A percentile compares a stretch with the other conserved stretches of the same genome.
These are phyloP conservation scores for Orchesella flavescens DNA, from an alignment of 2,888 invertebrate genomes.

Conservation along the genomic window DNA sequence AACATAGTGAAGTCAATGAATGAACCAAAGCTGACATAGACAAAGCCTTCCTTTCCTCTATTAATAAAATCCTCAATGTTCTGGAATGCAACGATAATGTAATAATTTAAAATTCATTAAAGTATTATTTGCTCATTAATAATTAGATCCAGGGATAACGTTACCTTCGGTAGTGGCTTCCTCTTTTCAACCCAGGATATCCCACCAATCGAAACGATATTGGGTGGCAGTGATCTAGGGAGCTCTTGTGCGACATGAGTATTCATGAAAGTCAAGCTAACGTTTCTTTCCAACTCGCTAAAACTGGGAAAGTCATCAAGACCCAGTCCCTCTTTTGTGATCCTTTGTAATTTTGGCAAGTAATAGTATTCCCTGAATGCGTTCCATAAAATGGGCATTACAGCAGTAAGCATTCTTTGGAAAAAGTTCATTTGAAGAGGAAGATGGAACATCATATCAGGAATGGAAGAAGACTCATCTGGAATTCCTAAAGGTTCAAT, in stretches of 20 bases:
- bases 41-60: conserved; percentile 49
- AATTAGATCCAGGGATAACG: too few species aligned
- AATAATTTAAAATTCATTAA: background rate
- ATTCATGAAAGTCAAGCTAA: conserved; percentile 64
- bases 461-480: conserved; percentile 64
- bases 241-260: conserved; percentile 65
- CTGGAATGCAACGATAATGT: background rate
- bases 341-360: conserved; percentile 55
- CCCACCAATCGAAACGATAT: conserved; percentile 61
- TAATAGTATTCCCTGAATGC: conserved; percentile 36
- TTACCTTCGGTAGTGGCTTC: conserved; percentile 36
- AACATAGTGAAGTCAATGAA: conserved; percentile 41
- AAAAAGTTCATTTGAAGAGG: conserved; percentile 53
- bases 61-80: conserved; percentile 52
- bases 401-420: background rate
- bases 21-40: conserved; percentile 64
- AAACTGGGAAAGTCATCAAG: conserved; percentile 50
- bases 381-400: conserved; percentile 57
- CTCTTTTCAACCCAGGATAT: conserved; percentile 51
- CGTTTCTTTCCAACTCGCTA: conserved; percentile 61
- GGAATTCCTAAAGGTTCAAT: conserved; percentile 62
- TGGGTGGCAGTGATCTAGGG: conserved; percentile 64
- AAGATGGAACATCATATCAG: conserved; percentile 56
- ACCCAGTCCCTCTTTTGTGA: conserved; percentile 46
- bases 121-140: background rate